Base-by-base conservation (phyloP, 2,797 vertebrate species). In the Argentina silus region DNA sequence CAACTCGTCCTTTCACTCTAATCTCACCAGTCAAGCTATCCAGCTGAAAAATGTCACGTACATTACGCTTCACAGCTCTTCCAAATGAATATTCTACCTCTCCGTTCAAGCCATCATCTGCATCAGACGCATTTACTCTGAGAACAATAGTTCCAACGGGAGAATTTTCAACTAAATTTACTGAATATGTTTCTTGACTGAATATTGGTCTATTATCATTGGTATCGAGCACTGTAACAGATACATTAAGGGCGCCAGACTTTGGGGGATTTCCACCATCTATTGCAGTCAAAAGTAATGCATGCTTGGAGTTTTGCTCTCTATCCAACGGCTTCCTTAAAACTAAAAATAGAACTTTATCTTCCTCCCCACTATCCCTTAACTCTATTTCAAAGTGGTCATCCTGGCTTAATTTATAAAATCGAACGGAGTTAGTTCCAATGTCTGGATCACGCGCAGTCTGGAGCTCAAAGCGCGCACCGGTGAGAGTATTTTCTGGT, bases 151-250 rank as follows among this genome's bases (percentile, higher is more conserved):
- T 83, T 0, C 88, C 89, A 1, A 3, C 2, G 0, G 69, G 11
- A 0, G 69, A 44, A 67, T 93, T 92, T 87, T 93, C 92, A 6
- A 70, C 0, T 1, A 89, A 2, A 0, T 60, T 79, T 1, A 88
- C 83, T 0, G 72, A 81, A 9, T 92, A 91, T 4, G 67, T 67
- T 0, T 93, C 88, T 44, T 89, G 84, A 0, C 81, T 87, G 27
- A 92, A 92, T 0, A 87, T 83, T 0, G 95, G 95, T 0, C 88
- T 85, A 11, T 95, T 96, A 69, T 96, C 95, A 81, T 96, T 96
- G 3, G 23, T 1, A 73, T 96, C 95, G 0, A 94, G 61, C 7
- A 95, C 83, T 2, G 45, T 85, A 5, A 95, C 78, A 0, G 87
- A 81, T 9, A 96, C 36, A 78, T 93, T 91, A 0, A 93, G 84